These are phyloP conservation scores for Hemitrygon akajei DNA, from an alignment of 2,797 vertebrate genomes.

Conservation along the genomic window DNA sequence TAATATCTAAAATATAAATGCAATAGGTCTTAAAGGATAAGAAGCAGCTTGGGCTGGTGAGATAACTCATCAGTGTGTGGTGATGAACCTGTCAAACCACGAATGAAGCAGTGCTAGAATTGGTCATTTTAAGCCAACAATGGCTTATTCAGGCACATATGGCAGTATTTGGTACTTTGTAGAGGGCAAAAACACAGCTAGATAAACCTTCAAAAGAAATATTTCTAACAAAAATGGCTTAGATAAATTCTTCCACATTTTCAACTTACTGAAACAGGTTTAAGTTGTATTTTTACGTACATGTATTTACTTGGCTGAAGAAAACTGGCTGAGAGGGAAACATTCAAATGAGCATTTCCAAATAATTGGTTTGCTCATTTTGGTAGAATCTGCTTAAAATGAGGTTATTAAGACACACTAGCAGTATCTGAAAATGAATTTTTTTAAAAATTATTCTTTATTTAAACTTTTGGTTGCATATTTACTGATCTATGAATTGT, in stretches of 20 bases:
- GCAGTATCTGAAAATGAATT: not conserved
- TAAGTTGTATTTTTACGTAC: not conserved
- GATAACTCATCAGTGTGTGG: not conserved
- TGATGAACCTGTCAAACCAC: not conserved
- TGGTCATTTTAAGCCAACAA: too few species aligned
- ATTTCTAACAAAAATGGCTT: not conserved
- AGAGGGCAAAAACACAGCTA: not conserved
- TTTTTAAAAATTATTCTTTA: not conserved
- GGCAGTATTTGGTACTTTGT: not conserved
- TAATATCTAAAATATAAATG: not conserved
- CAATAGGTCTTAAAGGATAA: not conserved
- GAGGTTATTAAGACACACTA: not conserved
- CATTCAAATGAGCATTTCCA: not conserved
- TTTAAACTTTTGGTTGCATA: not conserved
- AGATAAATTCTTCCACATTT: too few species aligned
- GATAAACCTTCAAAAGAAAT: not conserved
- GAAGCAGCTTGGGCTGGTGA: not conserved
- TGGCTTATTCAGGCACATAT: not conserved
- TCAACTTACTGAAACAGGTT: too few species aligned
- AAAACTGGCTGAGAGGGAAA: not conserved
- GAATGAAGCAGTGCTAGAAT: too few species aligned
- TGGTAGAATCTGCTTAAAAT: not conserved
- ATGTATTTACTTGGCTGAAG: not conserved
- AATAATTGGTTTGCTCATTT: not conserved
- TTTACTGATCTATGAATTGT: not conserved